phyloP scores from a whole-genome alignment of 2,797 vertebrate genomes.

The Myripristis murdjan region DNA sequence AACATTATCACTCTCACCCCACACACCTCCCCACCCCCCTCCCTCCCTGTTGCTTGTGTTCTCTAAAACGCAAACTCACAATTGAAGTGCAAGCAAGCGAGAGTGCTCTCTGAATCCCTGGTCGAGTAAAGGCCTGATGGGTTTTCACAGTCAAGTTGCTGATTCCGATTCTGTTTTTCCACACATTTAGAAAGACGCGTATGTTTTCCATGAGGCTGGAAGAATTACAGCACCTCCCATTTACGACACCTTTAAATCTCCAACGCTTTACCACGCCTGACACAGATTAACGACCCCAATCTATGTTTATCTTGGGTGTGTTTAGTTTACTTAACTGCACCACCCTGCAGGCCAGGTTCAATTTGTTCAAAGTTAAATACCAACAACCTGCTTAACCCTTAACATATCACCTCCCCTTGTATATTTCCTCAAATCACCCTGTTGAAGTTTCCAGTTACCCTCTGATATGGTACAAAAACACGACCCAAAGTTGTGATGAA shows the following conservation, averaged over 20 bases:
- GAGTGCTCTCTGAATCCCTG: not conserved
- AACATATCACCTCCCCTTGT: slow-evolving; percentile 8
- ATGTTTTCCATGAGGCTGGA: not conserved
- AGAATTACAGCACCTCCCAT: not conserved
- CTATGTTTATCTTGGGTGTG: slow-evolving; percentile 60
- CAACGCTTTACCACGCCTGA: slow-evolving; percentile 27
- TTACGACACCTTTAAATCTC: slow-evolving; percentile 23
- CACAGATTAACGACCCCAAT: slow-evolving; percentile 45
- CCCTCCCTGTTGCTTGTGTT: not conserved
- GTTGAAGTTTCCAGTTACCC: not conserved
- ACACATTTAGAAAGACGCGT: too few relatives aligned
- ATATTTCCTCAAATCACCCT: slow-evolving; percentile 17
- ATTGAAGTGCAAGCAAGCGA: not conserved
- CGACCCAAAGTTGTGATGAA: slow-evolving; percentile 47
- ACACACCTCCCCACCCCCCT: not conserved
- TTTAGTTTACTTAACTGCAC: slow-evolving; percentile 45
- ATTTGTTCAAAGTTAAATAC: slow-evolving; percentile 41
- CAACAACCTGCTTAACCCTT: not conserved
- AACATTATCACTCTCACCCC: not conserved
- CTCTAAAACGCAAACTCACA: not conserved
- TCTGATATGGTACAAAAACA: slow-evolving; percentile 23
- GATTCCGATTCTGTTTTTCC: too few relatives aligned
- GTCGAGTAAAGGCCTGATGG: not conserved
- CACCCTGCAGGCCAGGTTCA: slow-evolving; percentile 46
- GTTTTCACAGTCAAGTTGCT: not conserved